phyloP scores from a whole-genome alignment of 1,140 invertebrate genomes.

The Drosophila tristis region DNA sequence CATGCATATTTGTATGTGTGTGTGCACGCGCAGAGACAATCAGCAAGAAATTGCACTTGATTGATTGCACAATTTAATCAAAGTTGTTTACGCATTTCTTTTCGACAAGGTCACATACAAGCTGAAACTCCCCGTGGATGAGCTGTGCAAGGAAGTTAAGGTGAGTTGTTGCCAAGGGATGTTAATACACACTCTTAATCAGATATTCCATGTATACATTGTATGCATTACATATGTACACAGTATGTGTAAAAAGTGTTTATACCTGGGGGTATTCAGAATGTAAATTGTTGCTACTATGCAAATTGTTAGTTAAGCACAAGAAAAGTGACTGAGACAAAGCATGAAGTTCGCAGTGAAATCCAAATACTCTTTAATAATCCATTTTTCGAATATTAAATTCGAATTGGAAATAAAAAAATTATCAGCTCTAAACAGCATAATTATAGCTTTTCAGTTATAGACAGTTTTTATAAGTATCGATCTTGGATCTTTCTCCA shows the following conservation, averaged over 20 bases:
- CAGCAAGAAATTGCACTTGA: slow-evolving; percentile 25
- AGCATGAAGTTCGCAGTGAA: no score
- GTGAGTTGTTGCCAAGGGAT: slow-evolving; percentile 86
- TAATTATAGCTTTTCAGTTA: no score
- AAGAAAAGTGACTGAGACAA: no score
- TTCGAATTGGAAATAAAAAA: no score
- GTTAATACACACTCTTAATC: background rate
- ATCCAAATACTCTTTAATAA: no score
- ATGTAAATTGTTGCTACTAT: no score
- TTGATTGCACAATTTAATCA: slow-evolving; percentile 52
- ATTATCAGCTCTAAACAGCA: no score
- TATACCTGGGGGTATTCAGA: no score
- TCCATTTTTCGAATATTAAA: no score
- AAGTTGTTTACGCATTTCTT: slow-evolving; percentile 37
- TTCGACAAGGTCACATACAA: slow-evolving; percentile 85
- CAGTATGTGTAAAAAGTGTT: background rate
- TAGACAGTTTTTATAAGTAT: no score
- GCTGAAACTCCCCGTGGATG: slow-evolving; percentile 92
- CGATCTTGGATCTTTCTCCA: no score
- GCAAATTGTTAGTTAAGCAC: no score
- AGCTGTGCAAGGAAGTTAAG: slow-evolving; percentile 93
- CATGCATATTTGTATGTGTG: background rate
- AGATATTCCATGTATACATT: background rate
- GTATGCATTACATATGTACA: background rate
- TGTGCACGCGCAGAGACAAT: background rate